Percentiles rank a stretch among this genome's conserved stretches.
phyloP scores from a whole-genome alignment of 2,113 vertebrate genomes.

The Hydropotes inermis region DNA sequence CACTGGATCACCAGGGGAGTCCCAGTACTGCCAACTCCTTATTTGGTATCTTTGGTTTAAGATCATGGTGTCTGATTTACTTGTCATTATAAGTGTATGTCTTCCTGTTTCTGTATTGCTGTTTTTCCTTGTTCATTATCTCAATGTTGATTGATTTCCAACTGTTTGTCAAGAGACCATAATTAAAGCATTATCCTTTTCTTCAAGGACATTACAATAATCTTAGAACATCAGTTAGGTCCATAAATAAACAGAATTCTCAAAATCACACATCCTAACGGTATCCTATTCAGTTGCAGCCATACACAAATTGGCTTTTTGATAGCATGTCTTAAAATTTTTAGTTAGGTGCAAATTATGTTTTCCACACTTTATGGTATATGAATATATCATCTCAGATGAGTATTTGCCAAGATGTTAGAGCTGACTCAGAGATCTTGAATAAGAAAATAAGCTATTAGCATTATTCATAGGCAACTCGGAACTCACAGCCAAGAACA shows the following conservation, averaged over 20 bases:
- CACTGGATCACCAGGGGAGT: neutral
- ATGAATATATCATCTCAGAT: constrained; percentile 34
- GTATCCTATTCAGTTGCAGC: constrained; percentile 17
- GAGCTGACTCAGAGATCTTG: neutral
- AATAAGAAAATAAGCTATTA: constrained; percentile 32
- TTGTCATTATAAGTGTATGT: neutral
- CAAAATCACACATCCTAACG: neutral
- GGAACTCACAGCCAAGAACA: neutral
- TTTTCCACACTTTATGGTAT: constrained; percentile 33
- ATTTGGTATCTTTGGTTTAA: neutral
- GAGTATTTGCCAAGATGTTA: constrained; percentile 44
- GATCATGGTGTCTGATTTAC: neutral
- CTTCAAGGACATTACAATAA: constrained; percentile 12
- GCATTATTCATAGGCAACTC: neutral
- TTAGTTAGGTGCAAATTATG: constrained; percentile 25
- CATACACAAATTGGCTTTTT: constrained; percentile 29
- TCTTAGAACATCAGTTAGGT: constrained; percentile 3
- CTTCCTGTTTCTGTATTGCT: neutral
- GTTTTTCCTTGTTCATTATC: neutral
- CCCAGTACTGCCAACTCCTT: neutral
- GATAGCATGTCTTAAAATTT: constrained; percentile 38
- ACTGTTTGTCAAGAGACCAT: neutral
- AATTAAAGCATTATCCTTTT: constrained; percentile 31
- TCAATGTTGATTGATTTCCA: neutral
- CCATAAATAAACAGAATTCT: constrained; percentile 33